These are phyloP conservation scores for Phylloscopus trochiloides DNA, from an alignment of 2,113 vertebrate genomes.

Conservation along the genomic window DNA sequence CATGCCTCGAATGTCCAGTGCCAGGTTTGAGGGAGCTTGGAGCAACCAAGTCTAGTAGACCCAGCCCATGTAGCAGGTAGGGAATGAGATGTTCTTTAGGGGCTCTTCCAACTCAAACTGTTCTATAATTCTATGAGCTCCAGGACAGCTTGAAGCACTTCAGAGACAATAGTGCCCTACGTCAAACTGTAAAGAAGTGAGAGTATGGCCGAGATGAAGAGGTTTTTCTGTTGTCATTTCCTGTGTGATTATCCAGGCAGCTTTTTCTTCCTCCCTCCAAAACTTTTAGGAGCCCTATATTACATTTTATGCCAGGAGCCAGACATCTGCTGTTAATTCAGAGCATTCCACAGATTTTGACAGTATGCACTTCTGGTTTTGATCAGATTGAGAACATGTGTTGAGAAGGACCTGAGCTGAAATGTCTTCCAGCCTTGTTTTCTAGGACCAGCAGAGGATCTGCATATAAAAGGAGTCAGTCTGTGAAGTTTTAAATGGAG, in stretches of 20 bases:
- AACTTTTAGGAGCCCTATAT: not conserved
- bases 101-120: not conserved
- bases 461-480: not conserved
- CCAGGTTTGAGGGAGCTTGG: not conserved
- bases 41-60: not conserved
- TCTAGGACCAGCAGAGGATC: not conserved
- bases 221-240: not conserved
- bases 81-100: not conserved
- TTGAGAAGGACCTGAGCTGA: not conserved
- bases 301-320: not conserved
- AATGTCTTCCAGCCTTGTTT: not conserved
- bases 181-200: not conserved
- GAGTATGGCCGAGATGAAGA: not conserved
- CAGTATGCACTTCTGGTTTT: not conserved
- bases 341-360: not conserved
- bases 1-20: not conserved
- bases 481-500: not conserved
- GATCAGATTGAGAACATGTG: not conserved
- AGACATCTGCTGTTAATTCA: not conserved
- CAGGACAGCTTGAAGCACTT: not conserved
- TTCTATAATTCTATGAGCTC: accelerated
- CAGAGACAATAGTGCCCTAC: accelerated
- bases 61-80: accelerated
- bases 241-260: not conserved
- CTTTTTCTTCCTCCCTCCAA: not conserved